Base-by-base conservation (phyloP, 2,113 vertebrate species). In the Hippocampus barbouri region DNA sequence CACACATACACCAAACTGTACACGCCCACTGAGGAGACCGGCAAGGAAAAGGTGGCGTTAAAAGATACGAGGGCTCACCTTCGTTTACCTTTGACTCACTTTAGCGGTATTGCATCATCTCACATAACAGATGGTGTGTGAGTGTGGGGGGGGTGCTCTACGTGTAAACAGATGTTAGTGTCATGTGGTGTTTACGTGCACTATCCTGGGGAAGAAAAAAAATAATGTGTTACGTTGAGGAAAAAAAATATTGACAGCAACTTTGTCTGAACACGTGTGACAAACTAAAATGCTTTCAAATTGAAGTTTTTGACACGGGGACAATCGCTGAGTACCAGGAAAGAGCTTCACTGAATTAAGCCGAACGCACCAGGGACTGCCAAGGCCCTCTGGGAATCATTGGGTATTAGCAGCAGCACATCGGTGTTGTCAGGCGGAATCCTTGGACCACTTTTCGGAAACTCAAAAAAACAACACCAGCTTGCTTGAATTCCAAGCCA, bases 11-110 rank as follows among this genome's bases (percentile, higher is more conserved):
- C 5, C 34, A 34, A 69, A 11, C 49, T 56, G 69, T n/a, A 75
- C 62, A 69, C 2, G 57, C 15, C 69, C 4, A 72, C 14, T 47
- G 51, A 69, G 34, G 38, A 51, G 80, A 78, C 84, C 83, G 83
- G 73, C 78, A 82, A 63, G 77, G 71, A 69, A 79, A 60, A 72
- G 76, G 86, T 89, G 85, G 76, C 76, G 82, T 76, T 78, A 38
- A 63, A 51, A 81, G 84, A 87, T 87, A 89, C 87, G 80, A 85
- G 69, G 76, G 64, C 70, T 75, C 73, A 83, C 23, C 11, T 65
- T 89, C 83, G 84, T 69, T 68, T 75, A 79, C 84, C 83, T 70
- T 60, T 27, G 73, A 84, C 81, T 75, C 43, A 51, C 72, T 76
- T 70, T 79, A 72, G 51, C 80, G 76, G 69, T 8, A 56, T 43